Conservation (phyloP, 2,888 invertebrate species). For the Linnaemya tessellans region DNA sequence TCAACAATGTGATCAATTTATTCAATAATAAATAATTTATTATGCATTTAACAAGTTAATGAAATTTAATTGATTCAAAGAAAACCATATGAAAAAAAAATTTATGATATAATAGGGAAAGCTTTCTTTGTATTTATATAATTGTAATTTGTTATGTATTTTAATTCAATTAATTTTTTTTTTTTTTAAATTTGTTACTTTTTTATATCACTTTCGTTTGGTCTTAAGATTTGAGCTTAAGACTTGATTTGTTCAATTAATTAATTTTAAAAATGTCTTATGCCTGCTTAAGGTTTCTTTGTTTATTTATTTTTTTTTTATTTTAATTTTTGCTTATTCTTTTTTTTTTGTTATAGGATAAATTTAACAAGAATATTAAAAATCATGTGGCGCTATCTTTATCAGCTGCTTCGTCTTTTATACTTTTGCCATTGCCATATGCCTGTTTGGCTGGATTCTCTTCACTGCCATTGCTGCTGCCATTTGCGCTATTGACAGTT, state of each 20-base stretch:
- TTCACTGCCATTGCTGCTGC: slow-evolving; percentile 40
- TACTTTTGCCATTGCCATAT: slow-evolving; percentile 74
- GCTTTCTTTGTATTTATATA: neutral
- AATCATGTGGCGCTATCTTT: slow-evolving; percentile 77
- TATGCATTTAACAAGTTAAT: slow-evolving; percentile 26
- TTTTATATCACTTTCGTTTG: slow-evolving; percentile 58
- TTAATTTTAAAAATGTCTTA: neutral
- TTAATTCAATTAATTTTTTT: slow-evolving; percentile 1
- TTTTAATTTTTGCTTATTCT: slow-evolving; percentile 16
- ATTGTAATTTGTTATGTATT: slow-evolving; percentile 18
- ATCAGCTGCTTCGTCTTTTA: slow-evolving; percentile 74
- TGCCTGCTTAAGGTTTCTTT: neutral
- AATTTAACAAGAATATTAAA: slow-evolving; percentile 53
- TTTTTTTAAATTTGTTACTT: slow-evolving; percentile 29
- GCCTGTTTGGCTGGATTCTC: slow-evolving; percentile 60
- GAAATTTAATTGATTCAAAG: slow-evolving; percentile 26
- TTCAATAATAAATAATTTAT: slow-evolving; percentile 47
- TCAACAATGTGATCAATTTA: slow-evolving; percentile 43
- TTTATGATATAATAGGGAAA: neutral
- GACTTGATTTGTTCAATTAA: too few species aligned
- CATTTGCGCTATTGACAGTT: slow-evolving; percentile 74
- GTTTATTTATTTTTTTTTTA: neutral
- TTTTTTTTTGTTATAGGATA: slow-evolving; percentile 54
- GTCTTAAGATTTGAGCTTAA: neutral
- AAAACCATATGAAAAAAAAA: slow-evolving; percentile 6